phyloP scores from a whole-genome alignment of 1,140 invertebrate genomes.

The Drosophila funebris region DNA sequence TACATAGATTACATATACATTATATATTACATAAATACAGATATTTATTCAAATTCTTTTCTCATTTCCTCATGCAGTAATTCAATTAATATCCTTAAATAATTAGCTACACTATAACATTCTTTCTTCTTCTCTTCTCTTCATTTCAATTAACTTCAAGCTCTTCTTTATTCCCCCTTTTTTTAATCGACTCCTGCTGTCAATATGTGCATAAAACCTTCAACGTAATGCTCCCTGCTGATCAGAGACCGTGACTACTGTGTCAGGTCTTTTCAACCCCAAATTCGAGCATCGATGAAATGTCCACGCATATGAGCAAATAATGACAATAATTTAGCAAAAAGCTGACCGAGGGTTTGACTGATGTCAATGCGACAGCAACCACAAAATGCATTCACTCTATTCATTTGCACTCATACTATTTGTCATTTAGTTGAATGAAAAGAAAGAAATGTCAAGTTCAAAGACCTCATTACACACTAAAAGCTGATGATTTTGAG shows the following conservation, averaged over 20 bases:
- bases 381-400: not conserved
- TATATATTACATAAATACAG: no score
- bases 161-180: not conserved
- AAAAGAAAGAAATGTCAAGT: slow-evolving; percentile 22
- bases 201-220: slow-evolving; percentile 2
- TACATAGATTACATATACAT: no score
- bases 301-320: slow-evolving; percentile 66
- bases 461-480: slow-evolving; percentile 69
- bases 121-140: no score
- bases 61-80: no score
- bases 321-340: slow-evolving; percentile 45
- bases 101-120: no score
- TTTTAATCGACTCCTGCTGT: slow-evolving; percentile 6
- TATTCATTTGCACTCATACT: no score
- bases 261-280: not conserved
- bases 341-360: slow-evolving; percentile 26
- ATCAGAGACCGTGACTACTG: slow-evolving; percentile 6
- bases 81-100: no score
- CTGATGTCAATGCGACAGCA: slow-evolving; percentile 3
- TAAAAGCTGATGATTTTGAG: slow-evolving; percentile 40
- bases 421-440: not conserved
- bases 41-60: no score
- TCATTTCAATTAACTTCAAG: not conserved
- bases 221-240: not conserved
- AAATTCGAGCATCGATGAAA: slow-evolving; percentile 26